Base-by-base conservation (phyloP, 2,113 vertebrate genomes). In the Pan paniscus region DNA sequence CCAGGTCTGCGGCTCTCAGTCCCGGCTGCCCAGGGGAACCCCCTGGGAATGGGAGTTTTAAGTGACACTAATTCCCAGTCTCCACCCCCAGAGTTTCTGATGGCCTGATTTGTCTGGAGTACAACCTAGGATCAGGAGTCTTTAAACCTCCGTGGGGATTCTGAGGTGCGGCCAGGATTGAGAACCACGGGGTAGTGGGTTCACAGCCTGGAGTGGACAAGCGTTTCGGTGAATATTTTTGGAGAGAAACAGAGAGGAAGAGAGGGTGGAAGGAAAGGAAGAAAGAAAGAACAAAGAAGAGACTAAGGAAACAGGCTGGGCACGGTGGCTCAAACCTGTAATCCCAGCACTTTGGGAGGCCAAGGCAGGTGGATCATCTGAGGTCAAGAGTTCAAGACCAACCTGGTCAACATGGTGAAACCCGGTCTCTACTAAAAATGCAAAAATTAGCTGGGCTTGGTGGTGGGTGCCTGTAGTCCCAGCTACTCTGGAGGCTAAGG, bases 201-300 rank as follows among this genome's bases (percentile, higher is more conserved):
- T 68, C 80, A 2, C 46, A 76, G 64, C 23, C 17, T 14, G n/a
- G 10, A 23, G 0, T 0, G 3, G 30, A 20, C 13, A 2, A 48
- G 11, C 0, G 0, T 38, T 64, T 43, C 16, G 68, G 20, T 12
- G 32, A 12, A 2, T 3, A 3, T 35, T 23, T 11, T 2, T 14
- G 25, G 68, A 32, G 16, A 20, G 35, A 30, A 7, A 32, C 4
- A 27, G 4, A 30, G 9, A 38, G 48, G 18, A 32, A 13, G 32
- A 2, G 14, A 30, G 35, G 23, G 27, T 61, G 25, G 38, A 40
- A 25, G 40, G 38, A 35, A 32, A 32, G 3, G 30, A 30, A 52
- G 38, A 27, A 9, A 16, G 64, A 59, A 79, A 20, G 16, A 80
- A 75, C 22, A 73, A 25, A 25, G 30, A 38, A 64, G 27, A 32